These are phyloP conservation scores for Sinocyclocheilus maitianheensis DNA, from an alignment of 2,113 vertebrate genomes.

Conservation along the genomic window DNA sequence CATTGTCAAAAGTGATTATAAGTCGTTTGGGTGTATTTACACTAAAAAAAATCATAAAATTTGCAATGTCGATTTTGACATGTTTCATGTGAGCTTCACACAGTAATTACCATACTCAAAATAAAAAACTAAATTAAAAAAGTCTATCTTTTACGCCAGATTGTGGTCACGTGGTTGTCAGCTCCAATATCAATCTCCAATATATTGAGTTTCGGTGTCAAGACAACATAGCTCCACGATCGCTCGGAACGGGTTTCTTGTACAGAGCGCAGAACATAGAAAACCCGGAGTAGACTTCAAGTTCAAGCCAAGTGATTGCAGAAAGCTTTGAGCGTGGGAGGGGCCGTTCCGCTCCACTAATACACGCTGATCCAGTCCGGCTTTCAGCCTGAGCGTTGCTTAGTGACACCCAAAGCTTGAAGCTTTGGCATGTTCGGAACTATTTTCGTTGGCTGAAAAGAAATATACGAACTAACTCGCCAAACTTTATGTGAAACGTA, in stretches of 20 bases:
- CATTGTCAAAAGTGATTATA: too few species aligned
- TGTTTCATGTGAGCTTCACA: not conserved
- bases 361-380: not conserved
- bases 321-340: not conserved
- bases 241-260: not conserved
- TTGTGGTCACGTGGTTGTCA: not conserved
- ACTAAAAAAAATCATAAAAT: too few species aligned
- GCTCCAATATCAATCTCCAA: not conserved
- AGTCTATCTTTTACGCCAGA: not conserved
- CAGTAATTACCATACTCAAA: not conserved
- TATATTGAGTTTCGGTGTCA: not conserved
- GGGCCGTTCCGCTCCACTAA: not conserved
- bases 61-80: too few species aligned
- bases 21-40: too few species aligned
- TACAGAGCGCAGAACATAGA: not conserved
- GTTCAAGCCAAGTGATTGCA: too few species aligned
- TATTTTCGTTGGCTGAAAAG: not conserved
- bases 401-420: not conserved
- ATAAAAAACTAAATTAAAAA: too few species aligned
- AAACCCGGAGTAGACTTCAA: not conserved
- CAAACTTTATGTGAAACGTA: conserved; percentile 1
- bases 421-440: not conserved
- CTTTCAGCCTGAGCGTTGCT: conserved; percentile 1
- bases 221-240: not conserved
- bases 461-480: not conserved